Conservation (phyloP, 1,140 invertebrate species). For the Mylabris phalerata region DNA sequence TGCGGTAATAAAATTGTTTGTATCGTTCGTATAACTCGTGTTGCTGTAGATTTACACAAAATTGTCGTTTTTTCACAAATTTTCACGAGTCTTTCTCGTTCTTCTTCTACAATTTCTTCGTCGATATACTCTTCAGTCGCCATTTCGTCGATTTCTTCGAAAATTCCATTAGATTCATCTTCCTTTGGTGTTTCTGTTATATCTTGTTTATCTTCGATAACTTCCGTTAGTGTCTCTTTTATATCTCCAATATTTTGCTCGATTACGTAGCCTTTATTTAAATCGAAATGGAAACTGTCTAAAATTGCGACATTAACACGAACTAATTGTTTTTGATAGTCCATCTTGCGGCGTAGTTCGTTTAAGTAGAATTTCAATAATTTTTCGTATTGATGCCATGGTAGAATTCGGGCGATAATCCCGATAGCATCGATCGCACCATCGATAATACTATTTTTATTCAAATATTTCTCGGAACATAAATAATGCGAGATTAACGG, state of each 20-base stretch:
- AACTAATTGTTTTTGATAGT: constrained; percentile 76
- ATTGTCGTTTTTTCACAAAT: constrained; percentile 51
- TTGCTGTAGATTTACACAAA: constrained; percentile 64
- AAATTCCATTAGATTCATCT: constrained; percentile 32
- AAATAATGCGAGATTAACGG: constrained; percentile 78
- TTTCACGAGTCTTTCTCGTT: constrained; percentile 32
- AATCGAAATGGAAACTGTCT: constrained; percentile 89
- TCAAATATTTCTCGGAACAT: constrained; percentile 65
- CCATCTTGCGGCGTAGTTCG: constrained; percentile 59
- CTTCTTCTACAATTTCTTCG: constrained; percentile 16
- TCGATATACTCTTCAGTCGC: constrained; percentile 31
- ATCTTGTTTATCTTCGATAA: neutral
- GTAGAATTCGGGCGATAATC: constrained; percentile 65
- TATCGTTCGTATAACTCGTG: constrained; percentile 63
- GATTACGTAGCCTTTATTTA: constrained; percentile 54
- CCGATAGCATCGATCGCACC: constrained; percentile 71
- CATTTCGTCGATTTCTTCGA: constrained; percentile 10
- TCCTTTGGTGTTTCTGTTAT: constrained; percentile 10
- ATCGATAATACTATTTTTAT: constrained; percentile 77
- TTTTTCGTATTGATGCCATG: constrained; percentile 81
- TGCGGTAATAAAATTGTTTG: constrained; percentile 55
- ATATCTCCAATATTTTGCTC: constrained; percentile 26
- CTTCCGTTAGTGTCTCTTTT: constrained; percentile 27
- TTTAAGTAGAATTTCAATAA: constrained; percentile 73
- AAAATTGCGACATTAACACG: constrained; percentile 76